Evolutionary conservation across 1,140 invertebrate species (phyloP).

Genomic region (Atta texana): DNA sequence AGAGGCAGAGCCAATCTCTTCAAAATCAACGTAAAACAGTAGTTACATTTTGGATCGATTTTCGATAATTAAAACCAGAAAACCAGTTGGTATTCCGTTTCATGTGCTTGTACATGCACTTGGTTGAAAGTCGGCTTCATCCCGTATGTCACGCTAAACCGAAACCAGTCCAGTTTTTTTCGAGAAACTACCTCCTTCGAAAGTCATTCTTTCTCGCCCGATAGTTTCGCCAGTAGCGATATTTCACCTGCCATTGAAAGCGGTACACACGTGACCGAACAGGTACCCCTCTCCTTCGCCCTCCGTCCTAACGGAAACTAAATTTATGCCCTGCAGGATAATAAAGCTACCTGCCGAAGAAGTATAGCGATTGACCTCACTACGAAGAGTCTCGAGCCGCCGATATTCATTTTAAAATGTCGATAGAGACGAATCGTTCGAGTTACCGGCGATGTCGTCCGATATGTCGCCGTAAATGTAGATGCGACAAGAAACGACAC

Average conservation of each 20-base stretch:
- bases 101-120: slow-evolving; percentile 9
- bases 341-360: slow-evolving; percentile 66
- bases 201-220: slow-evolving; percentile 47
- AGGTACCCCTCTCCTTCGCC: not conserved
- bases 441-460: slow-evolving; percentile 33
- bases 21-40: slow-evolving; percentile 1
- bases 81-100: slow-evolving; percentile 46
- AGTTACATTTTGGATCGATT: slow-evolving; percentile 57
- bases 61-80: slow-evolving; percentile 61
- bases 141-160: slow-evolving; percentile 21
- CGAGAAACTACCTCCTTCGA: slow-evolving; percentile 39
- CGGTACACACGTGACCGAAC: slow-evolving; percentile 27
- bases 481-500: slow-evolving; percentile 29
- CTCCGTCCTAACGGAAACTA: slow-evolving; percentile 24
- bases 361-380: slow-evolving; percentile 54
- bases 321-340: slow-evolving; percentile 68
- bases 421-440: slow-evolving; percentile 60
- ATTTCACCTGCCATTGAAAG: slow-evolving; percentile 60
- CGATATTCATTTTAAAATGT: slow-evolving; percentile 42
- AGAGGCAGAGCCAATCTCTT: slow-evolving; percentile 8
- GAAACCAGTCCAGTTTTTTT: not conserved
- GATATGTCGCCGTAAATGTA: slow-evolving; percentile 21
- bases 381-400: slow-evolving; percentile 25
- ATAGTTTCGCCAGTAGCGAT: slow-evolving; percentile 48
- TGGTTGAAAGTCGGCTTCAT: slow-evolving; percentile 11